Base-by-base conservation (phyloP, 2,888 invertebrate species). In the Caenorhabditis panamensis region DNA sequence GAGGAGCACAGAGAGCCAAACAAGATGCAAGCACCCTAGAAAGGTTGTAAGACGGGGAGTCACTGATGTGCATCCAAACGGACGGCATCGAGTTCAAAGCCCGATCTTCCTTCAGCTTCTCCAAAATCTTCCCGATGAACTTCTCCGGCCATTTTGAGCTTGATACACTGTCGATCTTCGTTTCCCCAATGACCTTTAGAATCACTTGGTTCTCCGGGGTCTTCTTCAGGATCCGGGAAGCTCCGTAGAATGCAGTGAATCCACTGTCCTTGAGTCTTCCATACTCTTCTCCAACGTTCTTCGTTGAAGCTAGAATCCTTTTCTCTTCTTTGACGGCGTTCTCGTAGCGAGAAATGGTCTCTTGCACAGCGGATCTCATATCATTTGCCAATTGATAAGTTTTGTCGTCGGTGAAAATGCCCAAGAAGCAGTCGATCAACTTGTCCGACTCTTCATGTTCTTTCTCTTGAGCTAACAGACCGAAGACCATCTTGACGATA, bases 291-390 rank as follows among this genome's bases (percentile, higher is more conserved):
- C 13, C 31, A 13, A 36, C 49, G 11, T 20, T 8, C 24, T 53
- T 53, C 37, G 11, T 36, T 9, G n/a, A n/a, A n/a, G 31, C 47
- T 22, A 63, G 8, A 16, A 64, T 8, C 6, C n/a, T 22, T 3
- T 49, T 64, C 66, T 73, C 66, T 20, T 51, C 41, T 18, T 59
- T 73, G 51, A 64, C 41, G 1, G 41, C 64, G 51, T 51, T 18
- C 28, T 59, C 59, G 44, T 44, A 64, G 37, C 73, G 49, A 2
- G 73, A 66, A 6, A 73, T 59, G 1, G 73, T 73, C 44, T 73
- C 73, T 24, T 79, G 79, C n/a, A 79, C 69, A 5, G 79, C 68
- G n/a, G 79, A 75, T 69, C 79, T 24, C 9, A 79, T 24, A 5
- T 79, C 75, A 18, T 75, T 79, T 3, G 79, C 64, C 44, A 75